These are phyloP conservation scores for Pachypanchax playfairii DNA, from an alignment of 2,113 vertebrate genomes.

Conservation along the genomic window DNA sequence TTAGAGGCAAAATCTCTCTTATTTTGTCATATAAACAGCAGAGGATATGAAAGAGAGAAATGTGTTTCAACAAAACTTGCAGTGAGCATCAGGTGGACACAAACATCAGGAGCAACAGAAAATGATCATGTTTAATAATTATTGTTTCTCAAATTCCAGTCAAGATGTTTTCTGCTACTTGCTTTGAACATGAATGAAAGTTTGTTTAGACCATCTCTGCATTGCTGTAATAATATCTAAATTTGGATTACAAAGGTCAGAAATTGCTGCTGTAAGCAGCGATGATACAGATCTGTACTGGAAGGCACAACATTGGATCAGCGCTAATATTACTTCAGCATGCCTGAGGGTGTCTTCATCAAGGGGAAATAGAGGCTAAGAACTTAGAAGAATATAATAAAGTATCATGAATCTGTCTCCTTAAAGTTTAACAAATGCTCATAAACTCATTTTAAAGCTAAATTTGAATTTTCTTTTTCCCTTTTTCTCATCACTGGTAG, in stretches of 20 bases:
- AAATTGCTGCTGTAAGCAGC: constrained; percentile 16
- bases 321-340: constrained; percentile 24
- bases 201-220: constrained; percentile 4
- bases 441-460: constrained; percentile 6
- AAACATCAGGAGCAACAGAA: neutral
- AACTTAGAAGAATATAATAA: constrained; percentile 52
- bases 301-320: constrained; percentile 26
- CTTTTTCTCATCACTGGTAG: neutral
- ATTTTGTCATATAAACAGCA: neutral
- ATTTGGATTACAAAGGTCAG: constrained; percentile 12
- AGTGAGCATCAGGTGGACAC: too few species aligned
- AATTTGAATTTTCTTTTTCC: neutral
- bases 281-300: constrained; percentile 5
- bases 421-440: neutral
- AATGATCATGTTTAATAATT: neutral
- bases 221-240: neutral
- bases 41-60: neutral
- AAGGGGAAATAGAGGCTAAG: constrained; percentile 47
- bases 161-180: too few species aligned
- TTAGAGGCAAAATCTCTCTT: neutral
- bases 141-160: too few species aligned
- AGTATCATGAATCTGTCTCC: constrained; percentile 30
- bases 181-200: too few species aligned
- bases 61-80: neutral
- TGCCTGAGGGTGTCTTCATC: constrained; percentile 44